Evolutionary conservation across 2,113 vertebrate genomes (phyloP), one percentile per base, ranked within the genome.

Genomic region (Cardinalis cardinalis): DNA sequence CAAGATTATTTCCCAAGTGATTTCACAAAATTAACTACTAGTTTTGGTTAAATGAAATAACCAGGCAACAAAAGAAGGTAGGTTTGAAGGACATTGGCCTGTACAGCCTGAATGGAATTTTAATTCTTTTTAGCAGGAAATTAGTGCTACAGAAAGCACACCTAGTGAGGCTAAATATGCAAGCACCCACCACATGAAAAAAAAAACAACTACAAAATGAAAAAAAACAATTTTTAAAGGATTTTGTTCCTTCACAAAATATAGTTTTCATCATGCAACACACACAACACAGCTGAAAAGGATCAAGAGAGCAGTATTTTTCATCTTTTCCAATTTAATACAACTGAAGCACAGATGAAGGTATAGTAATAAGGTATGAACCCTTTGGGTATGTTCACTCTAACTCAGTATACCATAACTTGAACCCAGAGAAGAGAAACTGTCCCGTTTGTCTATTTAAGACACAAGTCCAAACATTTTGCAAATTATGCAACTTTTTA

Each of bases 391-490:
- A 70, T 2, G 2, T 28, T 64, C 65, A 43, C 53, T 90, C 46
- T 77, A 64, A 59, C 5, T 55, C 31, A 74, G 24, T 26, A 64
- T 14, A 66, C 9, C 2, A 6, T 17, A 64, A 76, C 13, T 53
- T 2, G 6, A 92, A 51, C 9, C n/a, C 38, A n/a, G 25, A 65
- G 75, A 80, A 84, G 9, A 2, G 17, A 60, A 79, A 85, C 6
- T 7, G 9, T 20, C 12, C 32, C 6, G 2, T 65, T 29, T 49
- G 38, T 46, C 69, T 60, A 23, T 38, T 75, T 60, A 73, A 79
- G 31, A 44, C 3, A 3, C 0, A 0, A 56, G 7, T 60, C 13
- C 16, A 56, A 87, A 41, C 23, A 55, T 32, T 56, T 32, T 51
- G 23, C 65, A 89, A 73, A 65, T 26, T 7, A 72, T 19, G 1